Base-by-base conservation (phyloP, 1,140 invertebrate species). In the Zaprionus vittiger region DNA sequence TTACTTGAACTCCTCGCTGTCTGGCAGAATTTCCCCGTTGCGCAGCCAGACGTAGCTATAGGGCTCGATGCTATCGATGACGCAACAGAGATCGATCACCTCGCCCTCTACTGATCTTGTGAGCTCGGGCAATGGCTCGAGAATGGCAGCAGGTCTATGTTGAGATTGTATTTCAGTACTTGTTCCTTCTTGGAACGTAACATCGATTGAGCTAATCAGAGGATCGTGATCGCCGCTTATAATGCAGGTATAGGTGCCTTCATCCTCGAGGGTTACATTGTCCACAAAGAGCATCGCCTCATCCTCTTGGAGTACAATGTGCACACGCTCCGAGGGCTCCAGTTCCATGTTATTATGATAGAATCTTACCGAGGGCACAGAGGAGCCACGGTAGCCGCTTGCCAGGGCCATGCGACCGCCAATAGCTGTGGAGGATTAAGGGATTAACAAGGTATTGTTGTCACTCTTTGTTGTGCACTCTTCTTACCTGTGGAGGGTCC, bases 21-120 rank as follows among this genome's bases (percentile, higher is more conserved):
- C 94, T n/a, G 94, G 93, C 24, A 98, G 91, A 52, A 95, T 94
- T 74, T 95, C 94, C 24, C 94, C 95, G 80, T 97, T 95, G 80
- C 95, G 95, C 34, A 95, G 94, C 97, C 97, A 98, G 31, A 94
- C 85, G 12, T 97, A 94, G 24, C 94, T 94, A 61, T 96, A 95
- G 11, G 96, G 96, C 64, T 94, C 93, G 31, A 72, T 80, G 94
- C 94, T 94, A 61, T 93, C 80, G 4, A 96, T 76, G 71, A 89
- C 86, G 26, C 94, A 93, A 41, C 93, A 92, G 17, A 96, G 91
- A 85, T 95, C 95, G 31, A 95, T 93, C n/a, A 94, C 94, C 66
- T 95, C 93, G 17, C 95, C 94, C 82, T 96, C 96, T 69, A 94
- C 91, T 0, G 94, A 93, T n/a, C 73, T 63, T 0, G 83, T 80